Evolutionary conservation across 2,113 vertebrate species (phyloP), one percentile per base, ranked within the genome.

Genomic region (Cynopterus brachyotis): DNA sequence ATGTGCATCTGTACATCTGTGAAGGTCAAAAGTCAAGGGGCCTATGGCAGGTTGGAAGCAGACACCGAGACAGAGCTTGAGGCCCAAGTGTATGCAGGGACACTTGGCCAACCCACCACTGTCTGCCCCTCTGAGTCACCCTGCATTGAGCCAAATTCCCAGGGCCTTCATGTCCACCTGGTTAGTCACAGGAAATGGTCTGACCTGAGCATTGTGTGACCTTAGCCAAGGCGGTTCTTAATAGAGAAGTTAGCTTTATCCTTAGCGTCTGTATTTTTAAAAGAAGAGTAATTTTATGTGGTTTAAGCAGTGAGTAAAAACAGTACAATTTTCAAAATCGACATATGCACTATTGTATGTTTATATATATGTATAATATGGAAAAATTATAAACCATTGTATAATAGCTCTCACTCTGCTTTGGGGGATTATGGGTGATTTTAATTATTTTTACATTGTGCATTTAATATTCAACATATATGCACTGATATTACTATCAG

Each of bases 31-130:
- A 3, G 4, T 64, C 45, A 78, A 89, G 26, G 28, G 26, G 72
- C 6, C 26, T 9, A 1, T 20, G 20, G 50, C 2, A 73, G 28
- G 1, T 28, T 37, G 24, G 47, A 83, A 86, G 22, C 0, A 59
- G 4, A 90, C 15, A 35, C 22, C 9, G 12, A 78, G 13, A 37
- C 13, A 55, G 45, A 35, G 9, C 80, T 60, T n/a, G 45, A 55
- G 30, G 17, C 10, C 6, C 24, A 30, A 26, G 55, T 32, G 17
- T 42, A 0, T 45, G 10, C 4, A 64, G 37, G 59, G 40, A 59
- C 5, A 9, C 5, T 79, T 11, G 20, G 2, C 2, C 37, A 55
- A 1, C 5, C 2, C 12, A 10, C 6, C 11, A 4, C 45, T 0
- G 7, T 69, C 26, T 8, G 9, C 12, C 45, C 10, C 69, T 85